These are phyloP conservation scores for Platyscapa corneri DNA, from an alignment of 1,140 invertebrate species.

Conservation along the genomic window DNA sequence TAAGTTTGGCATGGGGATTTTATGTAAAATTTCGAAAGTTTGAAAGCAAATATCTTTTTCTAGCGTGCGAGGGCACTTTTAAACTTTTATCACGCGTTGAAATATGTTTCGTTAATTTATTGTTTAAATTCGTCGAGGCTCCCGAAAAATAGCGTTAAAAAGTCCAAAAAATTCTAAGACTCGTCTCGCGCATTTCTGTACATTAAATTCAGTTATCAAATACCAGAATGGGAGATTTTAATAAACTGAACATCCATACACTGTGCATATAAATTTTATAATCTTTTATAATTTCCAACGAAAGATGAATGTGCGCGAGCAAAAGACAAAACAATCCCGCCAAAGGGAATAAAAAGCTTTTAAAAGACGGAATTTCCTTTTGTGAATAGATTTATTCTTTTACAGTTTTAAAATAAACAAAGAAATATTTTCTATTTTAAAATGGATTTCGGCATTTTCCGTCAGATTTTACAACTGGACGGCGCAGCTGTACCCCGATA, in stretches of 20 bases:
- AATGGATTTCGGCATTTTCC: not conserved
- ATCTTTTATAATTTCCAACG: not conserved
- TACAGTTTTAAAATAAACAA: not conserved
- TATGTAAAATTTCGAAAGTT: not conserved
- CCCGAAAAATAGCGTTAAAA: not conserved
- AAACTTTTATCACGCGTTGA: not conserved
- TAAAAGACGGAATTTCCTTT: not conserved
- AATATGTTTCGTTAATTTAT: not conserved
- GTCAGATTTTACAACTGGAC: not conserved
- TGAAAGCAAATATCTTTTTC: not conserved
- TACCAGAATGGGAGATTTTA: not conserved
- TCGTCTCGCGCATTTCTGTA: not conserved
- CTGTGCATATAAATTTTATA: not conserved
- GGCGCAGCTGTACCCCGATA: not conserved
- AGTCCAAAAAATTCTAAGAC: not conserved
- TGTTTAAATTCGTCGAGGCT: not conserved
- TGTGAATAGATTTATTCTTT: slow-evolving; percentile 4
- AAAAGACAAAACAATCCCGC: not conserved
- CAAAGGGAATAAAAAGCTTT: not conserved
- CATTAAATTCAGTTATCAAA: not conserved
- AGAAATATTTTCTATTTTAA: not conserved
- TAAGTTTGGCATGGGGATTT: not conserved
- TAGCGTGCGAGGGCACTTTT: not conserved
- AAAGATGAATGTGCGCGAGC: not conserved
- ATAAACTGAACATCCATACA: not conserved